A percentile compares a stretch with the other conserved stretches of the same genome.
Conservation (phyloP, 2,113 vertebrate species). For the Bathybates hornii region DNA sequence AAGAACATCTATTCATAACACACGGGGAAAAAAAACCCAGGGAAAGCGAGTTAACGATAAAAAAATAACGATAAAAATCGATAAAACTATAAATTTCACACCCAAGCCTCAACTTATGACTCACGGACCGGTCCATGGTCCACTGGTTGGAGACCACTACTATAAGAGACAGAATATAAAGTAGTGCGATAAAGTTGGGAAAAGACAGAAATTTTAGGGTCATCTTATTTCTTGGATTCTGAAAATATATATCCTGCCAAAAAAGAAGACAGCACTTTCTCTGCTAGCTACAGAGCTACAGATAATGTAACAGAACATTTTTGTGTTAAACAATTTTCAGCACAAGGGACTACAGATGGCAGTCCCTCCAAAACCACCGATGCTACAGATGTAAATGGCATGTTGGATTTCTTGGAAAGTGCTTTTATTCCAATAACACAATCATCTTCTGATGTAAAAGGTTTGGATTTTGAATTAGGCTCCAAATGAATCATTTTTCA, state of each 20-base stretch:
- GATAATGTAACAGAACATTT: neutral
- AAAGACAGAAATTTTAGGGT: neutral
- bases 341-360: neutral
- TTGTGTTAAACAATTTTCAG: neutral
- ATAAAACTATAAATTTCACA: neutral
- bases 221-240: fast-evolving
- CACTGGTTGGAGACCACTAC: neutral
- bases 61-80: fast-evolving
- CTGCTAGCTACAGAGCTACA: neutral
- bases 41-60: fast-evolving
- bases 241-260: fast-evolving
- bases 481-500: neutral
- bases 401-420: neutral
- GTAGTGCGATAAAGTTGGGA: neutral
- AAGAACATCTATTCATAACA: neutral
- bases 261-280: fast-evolving
- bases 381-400: neutral
- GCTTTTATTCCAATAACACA: neutral
- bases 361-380: neutral
- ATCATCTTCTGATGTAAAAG: neutral
- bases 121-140: neutral
- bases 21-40: fast-evolving
- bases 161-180: fast-evolving
- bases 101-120: neutral
- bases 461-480: neutral